Evolutionary conservation across 2,797 vertebrate species (phyloP).

Genomic region (Eutrigla gurnardus): DNA sequence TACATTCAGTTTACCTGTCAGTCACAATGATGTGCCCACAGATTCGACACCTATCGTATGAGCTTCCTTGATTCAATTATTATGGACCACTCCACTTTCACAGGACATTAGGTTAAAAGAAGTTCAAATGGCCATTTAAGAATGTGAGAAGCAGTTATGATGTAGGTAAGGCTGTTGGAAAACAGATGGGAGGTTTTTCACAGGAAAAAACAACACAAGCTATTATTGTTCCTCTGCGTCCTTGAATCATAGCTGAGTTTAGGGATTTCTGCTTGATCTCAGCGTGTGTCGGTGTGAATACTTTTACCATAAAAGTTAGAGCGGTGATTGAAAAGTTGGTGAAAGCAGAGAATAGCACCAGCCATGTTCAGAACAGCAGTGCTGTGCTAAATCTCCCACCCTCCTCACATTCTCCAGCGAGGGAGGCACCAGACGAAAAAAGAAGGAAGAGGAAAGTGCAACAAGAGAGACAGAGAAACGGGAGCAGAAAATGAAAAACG

Average conservation of each 20-base stretch:
- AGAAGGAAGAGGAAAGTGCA: constrained; percentile 42
- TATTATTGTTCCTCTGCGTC: background rate
- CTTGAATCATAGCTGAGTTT: background rate
- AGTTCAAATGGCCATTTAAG: constrained; percentile 15
- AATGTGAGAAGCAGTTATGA: constrained; percentile 5
- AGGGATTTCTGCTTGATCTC: background rate
- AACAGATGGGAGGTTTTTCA: background rate
- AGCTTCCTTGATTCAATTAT: constrained; percentile 27
- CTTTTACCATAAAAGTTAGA: constrained; percentile 15
- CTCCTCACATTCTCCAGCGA: constrained; percentile 55
- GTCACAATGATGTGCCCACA: constrained; percentile 5
- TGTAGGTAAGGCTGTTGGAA: background rate
- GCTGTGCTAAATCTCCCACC: constrained; percentile 68
- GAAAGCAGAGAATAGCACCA: constrained; percentile 31
- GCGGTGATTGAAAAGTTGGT: constrained; percentile 28
- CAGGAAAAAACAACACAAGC: background rate
- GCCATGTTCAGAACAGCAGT: constrained; percentile 59
- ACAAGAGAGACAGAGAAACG: constrained; percentile 1
- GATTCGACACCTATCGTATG: background rate
- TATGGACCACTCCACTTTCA: constrained; percentile 11
- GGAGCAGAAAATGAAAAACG: constrained; percentile 20
- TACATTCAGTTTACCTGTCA: constrained; percentile 12
- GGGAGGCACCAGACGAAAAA: constrained; percentile 46
- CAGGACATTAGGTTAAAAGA: constrained; percentile 6
- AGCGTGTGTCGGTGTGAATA: background rate